Percentiles rank a stretch among this genome's conserved stretches.
Evolutionary conservation across 2,797 vertebrate genomes (phyloP).

Genomic region (Sebastes vulpes): DNA sequence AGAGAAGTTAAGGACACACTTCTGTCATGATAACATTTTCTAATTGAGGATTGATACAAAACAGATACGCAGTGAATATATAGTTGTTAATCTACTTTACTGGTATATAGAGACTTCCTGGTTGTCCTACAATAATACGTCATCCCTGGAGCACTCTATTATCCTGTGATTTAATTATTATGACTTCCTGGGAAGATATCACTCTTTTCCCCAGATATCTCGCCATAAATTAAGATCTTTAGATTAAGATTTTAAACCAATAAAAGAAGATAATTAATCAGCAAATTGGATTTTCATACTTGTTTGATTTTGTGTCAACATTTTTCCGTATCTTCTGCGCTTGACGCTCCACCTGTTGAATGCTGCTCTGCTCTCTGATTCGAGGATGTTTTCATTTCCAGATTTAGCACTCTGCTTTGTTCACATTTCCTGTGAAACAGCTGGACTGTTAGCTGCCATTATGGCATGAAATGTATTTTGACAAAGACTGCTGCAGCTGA

Average conservation of each 20-base stretch:
- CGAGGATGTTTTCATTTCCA: background rate
- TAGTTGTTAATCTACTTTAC: background rate
- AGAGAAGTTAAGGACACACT: background rate
- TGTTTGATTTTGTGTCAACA: background rate
- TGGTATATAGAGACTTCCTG: background rate
- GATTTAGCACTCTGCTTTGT: background rate
- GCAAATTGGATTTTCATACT: no score
- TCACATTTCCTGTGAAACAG: background rate
- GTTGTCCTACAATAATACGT: no score
- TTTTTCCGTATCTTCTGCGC: background rate
- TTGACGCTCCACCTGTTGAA: background rate
- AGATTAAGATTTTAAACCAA: no score
- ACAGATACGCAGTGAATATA: background rate
- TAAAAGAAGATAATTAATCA: no score
- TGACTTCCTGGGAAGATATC: background rate
- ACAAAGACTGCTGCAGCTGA: background rate
- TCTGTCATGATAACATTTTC: no score
- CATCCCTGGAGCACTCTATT: no score
- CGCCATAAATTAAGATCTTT: no score
- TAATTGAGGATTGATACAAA: background rate
- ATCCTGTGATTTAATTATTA: background rate
- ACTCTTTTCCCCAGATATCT: background rate
- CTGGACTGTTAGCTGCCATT: background rate
- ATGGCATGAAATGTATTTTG: background rate
- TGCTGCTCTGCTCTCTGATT: background rate